Evolutionary conservation across 2,113 vertebrate genomes (phyloP), one percentile per base, ranked within the genome.

Genomic region (Microtus richardsoni): DNA sequence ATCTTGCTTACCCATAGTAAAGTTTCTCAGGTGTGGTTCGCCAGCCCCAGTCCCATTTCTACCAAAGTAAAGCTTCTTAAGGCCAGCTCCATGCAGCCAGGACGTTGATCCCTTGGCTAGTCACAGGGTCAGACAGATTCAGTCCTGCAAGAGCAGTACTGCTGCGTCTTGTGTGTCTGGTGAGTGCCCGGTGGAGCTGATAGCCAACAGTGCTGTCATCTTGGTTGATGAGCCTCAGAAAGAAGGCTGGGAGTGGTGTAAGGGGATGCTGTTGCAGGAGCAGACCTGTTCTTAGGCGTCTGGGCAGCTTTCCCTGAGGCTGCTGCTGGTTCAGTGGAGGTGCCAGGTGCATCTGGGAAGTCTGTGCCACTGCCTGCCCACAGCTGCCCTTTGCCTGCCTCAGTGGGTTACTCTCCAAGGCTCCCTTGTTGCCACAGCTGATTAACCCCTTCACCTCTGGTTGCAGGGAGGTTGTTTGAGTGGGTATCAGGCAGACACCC

Each of bases 301-400:
- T 84, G 82, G 91, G 90, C 86, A 26, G 84, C 70, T 88, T 96
- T 95, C 93, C 96, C 19, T 7, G 96, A 96, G 96, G 94, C 95
- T 70, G 79, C 92, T 89, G 71, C 74, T 66, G 54, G 93, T 86
- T 83, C 74, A 70, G 75, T 86, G 2, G 89, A 80, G 96, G 97
- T 95, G 91, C 97, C 96, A 96, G 96, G 93, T 92, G 49, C 91
- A 87, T 97, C 96, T 78, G 83, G 95, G 95, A 97, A 96, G 96
- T 97, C 97, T 97, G 93, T 88, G 89, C 87, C n/a, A 91, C 88
- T 36, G 64, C 30, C 94, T 26, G 92, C 95, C 95, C 33, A 73
- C 91, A 92, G 96, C 93, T 92, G 91, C 95, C 97, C 96, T 54
- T 16, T 91, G 86, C 91, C 70, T 7, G 92, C 36, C 91, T 77